phyloP scores from a whole-genome alignment of 2,888 invertebrate species.

The Brachynemurus nebulosus region DNA sequence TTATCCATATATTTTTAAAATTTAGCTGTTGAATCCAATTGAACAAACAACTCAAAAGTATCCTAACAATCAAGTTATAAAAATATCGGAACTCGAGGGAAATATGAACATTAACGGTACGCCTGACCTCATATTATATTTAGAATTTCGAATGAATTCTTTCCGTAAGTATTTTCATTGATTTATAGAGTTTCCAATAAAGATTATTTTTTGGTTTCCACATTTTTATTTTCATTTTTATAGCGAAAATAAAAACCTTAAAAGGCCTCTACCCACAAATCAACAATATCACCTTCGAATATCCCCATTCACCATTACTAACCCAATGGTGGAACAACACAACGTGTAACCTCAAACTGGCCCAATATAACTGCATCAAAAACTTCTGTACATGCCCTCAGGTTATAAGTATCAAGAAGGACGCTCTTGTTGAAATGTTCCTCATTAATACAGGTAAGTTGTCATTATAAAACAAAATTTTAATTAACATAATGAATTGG shows the following conservation, averaged over 20 bases:
- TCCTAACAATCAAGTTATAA: conserved; percentile 19
- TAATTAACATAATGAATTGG: too few species aligned
- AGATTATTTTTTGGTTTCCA: too few species aligned
- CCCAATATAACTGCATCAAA: conserved; percentile 23
- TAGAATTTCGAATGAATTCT: conserved; percentile 20
- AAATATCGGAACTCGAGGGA: conserved; percentile 19
- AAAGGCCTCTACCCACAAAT: conserved; percentile 31
- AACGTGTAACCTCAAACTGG: conserved; percentile 22
- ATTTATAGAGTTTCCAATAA: too few species aligned
- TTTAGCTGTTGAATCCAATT: conserved; percentile 20
- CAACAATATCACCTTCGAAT: conserved; percentile 29
- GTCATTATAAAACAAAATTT: too few species aligned
- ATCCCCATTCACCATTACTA: conserved; percentile 29
- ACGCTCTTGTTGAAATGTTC: conserved; percentile 30
- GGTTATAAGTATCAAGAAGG: conserved; percentile 22
- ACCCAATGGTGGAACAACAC: conserved; percentile 26
- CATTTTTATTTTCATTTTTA: too few species aligned
- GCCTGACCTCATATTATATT: conserved; percentile 22
- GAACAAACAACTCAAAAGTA: conserved; percentile 17
- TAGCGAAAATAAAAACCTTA: too few species aligned
- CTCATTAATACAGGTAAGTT: conserved; percentile 29
- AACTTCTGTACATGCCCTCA: conserved; percentile 30
- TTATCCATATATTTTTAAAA: neutral
- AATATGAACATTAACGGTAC: conserved; percentile 15
- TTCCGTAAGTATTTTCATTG: conserved; percentile 18